These are phyloP conservation scores for Sipha flava DNA, from an alignment of 1,140 invertebrate species.

Conservation along the genomic window DNA sequence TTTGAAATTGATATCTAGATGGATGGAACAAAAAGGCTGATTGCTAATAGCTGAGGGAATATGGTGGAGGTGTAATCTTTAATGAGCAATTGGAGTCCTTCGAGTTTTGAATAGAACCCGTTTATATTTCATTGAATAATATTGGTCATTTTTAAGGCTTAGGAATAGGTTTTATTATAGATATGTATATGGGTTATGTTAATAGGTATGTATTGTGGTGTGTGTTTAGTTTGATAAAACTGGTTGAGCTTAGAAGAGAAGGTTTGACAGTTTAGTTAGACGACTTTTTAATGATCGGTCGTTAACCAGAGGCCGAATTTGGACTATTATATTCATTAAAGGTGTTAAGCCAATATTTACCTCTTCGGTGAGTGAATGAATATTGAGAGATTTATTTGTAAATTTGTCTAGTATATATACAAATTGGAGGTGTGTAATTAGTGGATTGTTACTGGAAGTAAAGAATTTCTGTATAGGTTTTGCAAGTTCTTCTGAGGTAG, in stretches of 20 bases:
- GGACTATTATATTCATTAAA: not conserved
- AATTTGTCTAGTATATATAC: not conserved
- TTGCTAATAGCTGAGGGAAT: too few relatives aligned
- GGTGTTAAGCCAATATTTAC: not conserved
- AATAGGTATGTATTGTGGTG: not conserved
- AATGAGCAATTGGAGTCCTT: not conserved
- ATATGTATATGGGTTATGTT: not conserved
- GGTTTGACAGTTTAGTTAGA: not conserved
- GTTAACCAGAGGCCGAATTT: not conserved
- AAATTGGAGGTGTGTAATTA: not conserved
- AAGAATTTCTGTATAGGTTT: not conserved
- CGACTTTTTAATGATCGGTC: not conserved
- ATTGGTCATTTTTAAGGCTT: not conserved
- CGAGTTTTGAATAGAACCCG: too few relatives aligned
- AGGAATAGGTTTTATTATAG: too few relatives aligned
- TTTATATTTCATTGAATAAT: not conserved
- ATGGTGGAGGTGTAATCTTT: not conserved
- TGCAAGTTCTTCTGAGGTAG: not conserved
- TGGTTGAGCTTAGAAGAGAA: not conserved
- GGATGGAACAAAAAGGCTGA: too few relatives aligned
- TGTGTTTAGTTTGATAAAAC: not conserved
- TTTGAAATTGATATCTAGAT: too few relatives aligned
- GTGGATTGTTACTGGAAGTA: not conserved
- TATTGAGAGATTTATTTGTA: not conserved
- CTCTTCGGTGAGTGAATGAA: not conserved